Evolutionary conservation across 2,888 invertebrate species (phyloP), one percentile per base, ranked within the genome.

Genomic region (Conchocele bisecta): DNA sequence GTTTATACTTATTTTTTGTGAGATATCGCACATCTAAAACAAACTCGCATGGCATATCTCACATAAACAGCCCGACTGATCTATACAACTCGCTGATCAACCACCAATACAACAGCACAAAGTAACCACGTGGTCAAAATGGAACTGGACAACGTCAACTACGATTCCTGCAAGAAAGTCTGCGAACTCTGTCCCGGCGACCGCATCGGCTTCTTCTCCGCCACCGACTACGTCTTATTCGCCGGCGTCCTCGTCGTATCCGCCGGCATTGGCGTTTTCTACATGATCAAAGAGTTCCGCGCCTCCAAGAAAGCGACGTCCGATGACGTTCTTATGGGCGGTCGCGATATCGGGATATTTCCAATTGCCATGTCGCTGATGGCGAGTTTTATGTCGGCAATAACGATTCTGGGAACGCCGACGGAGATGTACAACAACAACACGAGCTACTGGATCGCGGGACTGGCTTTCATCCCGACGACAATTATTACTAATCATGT

Each of bases 361-460:
- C 97, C 97, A 0, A 96, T 96, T 92, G 96, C 97, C 0, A 93
- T 97, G 91, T 97, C 97, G 53, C 92, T 98, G 56, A 95, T 96
- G 44, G 97, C 97, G 26, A 97, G 97, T 91, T 97, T 97, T 89
- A 94, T 97, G 85, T 97, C 97, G 26, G 97, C 97, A 39, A 96
- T 97, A 81, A 97, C 97, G 87, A 92, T 97, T 50, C 92, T 97
- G 73, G 97, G 97, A 2, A 97, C 97, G 90, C 97, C 97, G 9
- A 95, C 96, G 0, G 97, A 97, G 92, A 96, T 97, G 95, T 97
- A 96, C 90, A 94, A 93, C 83, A 94, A 95, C 87, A 97, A 97
- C 22, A 95, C 96, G 0, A 96, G 96, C 90, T 97, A 96, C 90
- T 81, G 81, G 78, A 77, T 83, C 33, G 77, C 88, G 7, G 80